Evolutionary conservation across 1,140 invertebrate genomes (phyloP).

Genomic region (Eciton burchellii): DNA sequence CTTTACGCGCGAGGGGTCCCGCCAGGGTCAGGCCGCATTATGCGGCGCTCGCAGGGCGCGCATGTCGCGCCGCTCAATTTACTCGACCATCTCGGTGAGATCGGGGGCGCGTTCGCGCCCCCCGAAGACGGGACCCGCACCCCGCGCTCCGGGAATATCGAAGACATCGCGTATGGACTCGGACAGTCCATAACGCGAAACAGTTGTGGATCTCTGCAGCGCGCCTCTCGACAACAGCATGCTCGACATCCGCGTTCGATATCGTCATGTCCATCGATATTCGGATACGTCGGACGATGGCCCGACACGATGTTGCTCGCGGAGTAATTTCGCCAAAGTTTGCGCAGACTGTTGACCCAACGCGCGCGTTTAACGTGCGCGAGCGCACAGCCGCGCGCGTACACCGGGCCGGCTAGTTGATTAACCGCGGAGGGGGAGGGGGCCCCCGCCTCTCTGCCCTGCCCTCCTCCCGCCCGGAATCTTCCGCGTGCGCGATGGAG

Average conservation of each 20-base stretch:
- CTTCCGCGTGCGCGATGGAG: neutral
- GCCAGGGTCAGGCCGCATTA: slow-evolving; percentile 62
- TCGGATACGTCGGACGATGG: neutral
- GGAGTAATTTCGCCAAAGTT: slow-evolving; percentile 17
- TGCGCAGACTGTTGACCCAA: slow-evolving; percentile 22
- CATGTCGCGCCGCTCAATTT: slow-evolving; percentile 66
- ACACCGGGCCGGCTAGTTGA: slow-evolving; percentile 6
- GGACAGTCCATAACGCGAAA: too few species aligned
- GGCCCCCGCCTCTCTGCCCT: too few species aligned
- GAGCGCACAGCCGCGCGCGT: neutral
- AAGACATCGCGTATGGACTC: too few species aligned
- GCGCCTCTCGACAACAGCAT: neutral
- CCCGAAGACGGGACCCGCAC: too few species aligned
- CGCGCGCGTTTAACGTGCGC: slow-evolving; percentile 2
- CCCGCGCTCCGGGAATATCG: too few species aligned
- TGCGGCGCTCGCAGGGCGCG: slow-evolving; percentile 63
- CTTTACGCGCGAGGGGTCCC: slow-evolving; percentile 70
- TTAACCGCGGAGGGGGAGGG: neutral
- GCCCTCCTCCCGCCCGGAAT: neutral
- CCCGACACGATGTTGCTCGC: too few species aligned
- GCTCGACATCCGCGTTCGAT: neutral
- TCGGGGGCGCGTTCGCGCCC: too few species aligned
- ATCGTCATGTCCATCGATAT: neutral
- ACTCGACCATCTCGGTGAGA: slow-evolving; percentile 25
- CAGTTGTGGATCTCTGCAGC: neutral